Evolutionary conservation across 1,140 invertebrate species (phyloP).

Genomic region (Ptiloglossa arizonensis): DNA sequence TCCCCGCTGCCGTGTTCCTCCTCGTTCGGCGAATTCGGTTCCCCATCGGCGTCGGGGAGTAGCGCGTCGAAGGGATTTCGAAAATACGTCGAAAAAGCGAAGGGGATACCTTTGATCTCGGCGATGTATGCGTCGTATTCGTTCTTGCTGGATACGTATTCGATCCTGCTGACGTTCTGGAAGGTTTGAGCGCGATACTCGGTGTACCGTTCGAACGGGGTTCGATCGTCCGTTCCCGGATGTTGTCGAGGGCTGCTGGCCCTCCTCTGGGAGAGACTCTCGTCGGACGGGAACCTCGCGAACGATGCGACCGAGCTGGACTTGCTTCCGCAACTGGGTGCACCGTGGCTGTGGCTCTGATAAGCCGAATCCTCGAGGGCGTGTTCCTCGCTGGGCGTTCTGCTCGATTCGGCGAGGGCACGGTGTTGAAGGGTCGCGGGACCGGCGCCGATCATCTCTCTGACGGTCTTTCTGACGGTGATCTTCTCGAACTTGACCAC

Average conservation of each 20-base stretch:
- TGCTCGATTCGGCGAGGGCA: constrained; percentile 69
- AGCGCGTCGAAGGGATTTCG: too few relatives aligned
- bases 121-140: constrained; percentile 94
- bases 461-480: constrained; percentile 83
- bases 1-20: too few relatives aligned
- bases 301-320: constrained; percentile 81
- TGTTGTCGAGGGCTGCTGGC: constrained; percentile 64
- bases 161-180: constrained; percentile 83
- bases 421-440: constrained; percentile 24
- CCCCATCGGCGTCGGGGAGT: too few relatives aligned
- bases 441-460: constrained; percentile 71
- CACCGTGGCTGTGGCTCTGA: constrained; percentile 81
- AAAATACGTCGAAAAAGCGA: neutral
- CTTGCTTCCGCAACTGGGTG: constrained; percentile 77
- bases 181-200: constrained; percentile 84
- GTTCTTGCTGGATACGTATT: constrained; percentile 87
- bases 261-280: constrained; percentile 76
- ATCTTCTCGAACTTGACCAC: constrained; percentile 87
- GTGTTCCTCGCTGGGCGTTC: constrained; percentile 83
- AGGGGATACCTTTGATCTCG: constrained; percentile 88
- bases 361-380: constrained; percentile 83
- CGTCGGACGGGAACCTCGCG: constrained; percentile 84
- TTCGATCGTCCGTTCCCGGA: constrained; percentile 70
- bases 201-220: constrained; percentile 83
- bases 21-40: too few relatives aligned